A percentile compares a stretch with the other conserved stretches of the same genome.
Evolutionary conservation across 2,888 invertebrate species (phyloP).

Genomic region (Atethmia centrago): DNA sequence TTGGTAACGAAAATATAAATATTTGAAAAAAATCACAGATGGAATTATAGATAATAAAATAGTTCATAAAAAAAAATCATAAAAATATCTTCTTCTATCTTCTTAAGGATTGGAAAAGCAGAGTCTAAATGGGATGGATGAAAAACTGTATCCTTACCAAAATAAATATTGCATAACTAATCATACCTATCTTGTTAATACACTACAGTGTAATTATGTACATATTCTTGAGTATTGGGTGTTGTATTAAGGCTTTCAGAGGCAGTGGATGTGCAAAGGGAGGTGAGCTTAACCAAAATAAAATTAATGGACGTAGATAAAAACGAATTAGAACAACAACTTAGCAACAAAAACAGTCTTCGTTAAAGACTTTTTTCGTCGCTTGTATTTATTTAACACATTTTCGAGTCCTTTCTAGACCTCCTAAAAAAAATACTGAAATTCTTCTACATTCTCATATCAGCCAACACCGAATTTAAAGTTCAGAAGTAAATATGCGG

Average conservation of each 20-base stretch:
- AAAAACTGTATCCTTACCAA: no score
- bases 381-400: not conserved
- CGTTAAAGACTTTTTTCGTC: not conserved
- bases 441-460: not conserved
- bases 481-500: constrained; percentile 19
- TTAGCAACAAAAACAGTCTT: not conserved
- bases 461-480: not conserved
- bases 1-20: no score
- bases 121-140: no score
- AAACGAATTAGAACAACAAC: not conserved
- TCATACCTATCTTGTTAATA: not conserved
- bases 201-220: not conserved
- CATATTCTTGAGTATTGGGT: not conserved
- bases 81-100: no score
- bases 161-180: no score
- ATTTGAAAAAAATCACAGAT: no score
- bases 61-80: no score
- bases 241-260: not conserved
- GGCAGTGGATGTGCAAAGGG: not conserved
- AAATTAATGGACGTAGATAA: not conserved
- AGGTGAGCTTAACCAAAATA: not conserved
- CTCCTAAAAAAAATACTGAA: not conserved
- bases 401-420: not conserved
- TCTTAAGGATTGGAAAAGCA: no score
- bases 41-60: no score